These are phyloP conservation scores for Myotis pilosus DNA, from an alignment of 2,797 vertebrate genomes.

Conservation along the genomic window DNA sequence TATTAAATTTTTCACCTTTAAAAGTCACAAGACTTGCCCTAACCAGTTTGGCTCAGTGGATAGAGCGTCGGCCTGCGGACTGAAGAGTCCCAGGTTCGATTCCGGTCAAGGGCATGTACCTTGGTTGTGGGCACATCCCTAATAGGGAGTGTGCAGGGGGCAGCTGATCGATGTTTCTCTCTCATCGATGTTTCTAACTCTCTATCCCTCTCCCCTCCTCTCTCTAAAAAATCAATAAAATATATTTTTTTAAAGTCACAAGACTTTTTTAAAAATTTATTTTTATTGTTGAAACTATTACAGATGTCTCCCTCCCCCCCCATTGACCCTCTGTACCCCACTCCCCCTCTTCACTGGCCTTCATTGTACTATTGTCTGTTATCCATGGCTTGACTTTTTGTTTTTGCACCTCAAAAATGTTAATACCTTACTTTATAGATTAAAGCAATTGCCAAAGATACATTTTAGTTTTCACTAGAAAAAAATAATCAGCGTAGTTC, in stretches of 20 bases:
- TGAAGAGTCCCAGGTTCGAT: too few relatives aligned
- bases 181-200: too few relatives aligned
- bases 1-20: slow-evolving; percentile 40
- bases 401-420: slow-evolving; percentile 26
- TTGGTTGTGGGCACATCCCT: too few relatives aligned
- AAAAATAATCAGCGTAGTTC: not conserved
- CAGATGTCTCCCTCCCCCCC: not conserved
- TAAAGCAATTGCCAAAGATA: not conserved
- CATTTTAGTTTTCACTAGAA: slow-evolving; percentile 9
- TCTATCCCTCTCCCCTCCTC: too few relatives aligned
- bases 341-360: not conserved
- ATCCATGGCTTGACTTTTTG: not conserved
- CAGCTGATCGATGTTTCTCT: too few relatives aligned
- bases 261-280: not conserved
- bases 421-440: slow-evolving; percentile 29
- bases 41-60: too few relatives aligned
- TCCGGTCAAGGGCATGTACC: too few relatives aligned
- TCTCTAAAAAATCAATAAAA: too few relatives aligned
- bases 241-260: not conserved
- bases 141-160: too few relatives aligned
- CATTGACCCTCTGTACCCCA: not conserved
- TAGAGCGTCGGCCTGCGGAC: too few relatives aligned
- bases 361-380: not conserved
- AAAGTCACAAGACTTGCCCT: not conserved
- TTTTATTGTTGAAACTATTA: not conserved